Percentiles rank a stretch among this genome's conserved stretches.
phyloP scores from a whole-genome alignment of 2,888 invertebrate species.

The Andrena hattorfiana region DNA sequence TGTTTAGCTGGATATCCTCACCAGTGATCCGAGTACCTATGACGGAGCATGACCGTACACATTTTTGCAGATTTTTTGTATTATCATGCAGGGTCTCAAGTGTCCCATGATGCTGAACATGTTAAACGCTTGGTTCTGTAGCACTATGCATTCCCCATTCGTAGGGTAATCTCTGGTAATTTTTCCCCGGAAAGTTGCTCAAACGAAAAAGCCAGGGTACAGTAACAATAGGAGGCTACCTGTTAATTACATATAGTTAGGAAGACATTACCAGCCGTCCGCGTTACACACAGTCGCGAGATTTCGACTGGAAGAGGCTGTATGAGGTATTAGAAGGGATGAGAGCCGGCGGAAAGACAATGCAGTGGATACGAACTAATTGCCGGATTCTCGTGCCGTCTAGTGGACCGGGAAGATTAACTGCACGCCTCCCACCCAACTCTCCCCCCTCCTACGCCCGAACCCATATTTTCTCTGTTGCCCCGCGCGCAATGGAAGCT shows the following conservation, averaged over 20 bases:
- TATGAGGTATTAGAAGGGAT: constrained; percentile 69
- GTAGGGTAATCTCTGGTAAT: background rate
- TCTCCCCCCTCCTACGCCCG: constrained; percentile 51
- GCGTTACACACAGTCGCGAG: constrained; percentile 59
- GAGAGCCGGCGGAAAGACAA: constrained; percentile 73
- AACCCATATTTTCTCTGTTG: constrained; percentile 58
- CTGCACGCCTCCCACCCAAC: constrained; percentile 65
- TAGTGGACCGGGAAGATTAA: constrained; percentile 83
- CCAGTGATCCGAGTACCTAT: no score
- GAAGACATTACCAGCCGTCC: constrained; percentile 64
- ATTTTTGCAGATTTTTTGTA: no score
- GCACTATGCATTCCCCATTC: background rate
- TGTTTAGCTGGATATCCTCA: no score
- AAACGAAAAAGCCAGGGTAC: constrained; percentile 18
- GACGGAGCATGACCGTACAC: no score
- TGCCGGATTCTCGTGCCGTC: constrained; percentile 81
- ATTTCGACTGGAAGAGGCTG: constrained; percentile 65
- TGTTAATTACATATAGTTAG: constrained; percentile 68
- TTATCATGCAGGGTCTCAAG: no score
- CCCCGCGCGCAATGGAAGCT: constrained; percentile 33
- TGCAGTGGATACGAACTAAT: constrained; percentile 81
- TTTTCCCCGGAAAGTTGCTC: background rate
- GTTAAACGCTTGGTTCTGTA: no score
- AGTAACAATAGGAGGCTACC: constrained; percentile 41
- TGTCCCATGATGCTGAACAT: no score